A percentile compares a stretch with the other conserved stretches of the same genome.
Evolutionary conservation across 2,797 vertebrate genomes (phyloP).

Genomic region (Scarus forsteni): DNA sequence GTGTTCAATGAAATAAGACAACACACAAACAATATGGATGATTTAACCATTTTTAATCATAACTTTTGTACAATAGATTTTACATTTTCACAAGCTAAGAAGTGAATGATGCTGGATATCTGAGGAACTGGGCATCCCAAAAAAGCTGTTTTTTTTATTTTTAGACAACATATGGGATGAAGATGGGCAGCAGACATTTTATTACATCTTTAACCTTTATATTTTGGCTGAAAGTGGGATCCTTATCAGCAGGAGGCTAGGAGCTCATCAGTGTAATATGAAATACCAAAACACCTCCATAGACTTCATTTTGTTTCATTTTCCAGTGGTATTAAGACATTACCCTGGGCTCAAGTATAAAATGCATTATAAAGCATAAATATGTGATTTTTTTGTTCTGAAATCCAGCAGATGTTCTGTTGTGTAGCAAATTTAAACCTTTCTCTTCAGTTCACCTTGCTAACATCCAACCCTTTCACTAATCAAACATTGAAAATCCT

Average conservation of each 20-base stretch:
- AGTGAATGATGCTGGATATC: constrained; percentile 71
- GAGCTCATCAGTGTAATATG: constrained; percentile 2
- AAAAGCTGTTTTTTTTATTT: constrained; percentile 51
- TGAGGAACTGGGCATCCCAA: constrained; percentile 58
- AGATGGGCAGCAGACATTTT: constrained; percentile 64
- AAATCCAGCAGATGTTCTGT: not conserved
- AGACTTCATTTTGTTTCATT: not conserved
- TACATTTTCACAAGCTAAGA: constrained; percentile 87
- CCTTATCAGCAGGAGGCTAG: not conserved
- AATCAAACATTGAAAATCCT: constrained; percentile 38
- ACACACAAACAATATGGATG: constrained; percentile 42
- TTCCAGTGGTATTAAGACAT: constrained; percentile 12
- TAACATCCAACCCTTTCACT: constrained; percentile 17
- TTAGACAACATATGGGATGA: constrained; percentile 63
- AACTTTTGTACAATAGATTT: constrained; percentile 86
- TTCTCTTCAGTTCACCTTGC: constrained; percentile 7
- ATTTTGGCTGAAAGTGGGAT: constrained; percentile 16
- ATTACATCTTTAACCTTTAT: constrained; percentile 35
- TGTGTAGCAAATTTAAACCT: constrained; percentile 2
- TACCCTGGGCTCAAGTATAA: constrained; percentile 24
- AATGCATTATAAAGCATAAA: too few species aligned
- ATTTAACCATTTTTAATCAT: constrained; percentile 82
- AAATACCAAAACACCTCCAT: constrained; percentile 15
- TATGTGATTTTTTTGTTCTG: too few species aligned
- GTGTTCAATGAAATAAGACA: constrained; percentile 25